phyloP scores from a whole-genome alignment of 2,797 vertebrate species.

The Hydrocynus forskahlii region DNA sequence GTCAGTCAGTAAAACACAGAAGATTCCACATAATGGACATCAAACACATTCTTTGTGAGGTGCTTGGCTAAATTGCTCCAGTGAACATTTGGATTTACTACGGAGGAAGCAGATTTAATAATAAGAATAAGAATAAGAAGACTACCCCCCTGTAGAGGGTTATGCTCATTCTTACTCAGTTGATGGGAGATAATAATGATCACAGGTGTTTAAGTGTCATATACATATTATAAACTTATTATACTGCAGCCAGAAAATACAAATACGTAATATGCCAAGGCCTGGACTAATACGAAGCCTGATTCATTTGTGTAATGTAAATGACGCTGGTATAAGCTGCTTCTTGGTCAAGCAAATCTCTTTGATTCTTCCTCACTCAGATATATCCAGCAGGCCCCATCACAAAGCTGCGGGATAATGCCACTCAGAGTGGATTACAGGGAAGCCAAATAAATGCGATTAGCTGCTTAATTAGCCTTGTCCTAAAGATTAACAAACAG shows the following conservation, averaged over 20 bases:
- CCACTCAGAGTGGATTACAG: constrained; percentile 66
- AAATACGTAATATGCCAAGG: not conserved
- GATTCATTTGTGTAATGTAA: not conserved
- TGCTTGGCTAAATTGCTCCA: no score
- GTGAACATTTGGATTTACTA: no score
- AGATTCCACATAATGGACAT: no score
- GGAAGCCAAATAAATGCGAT: constrained; percentile 57
- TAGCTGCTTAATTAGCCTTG: constrained; percentile 62
- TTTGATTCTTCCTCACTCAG: constrained; percentile 15
- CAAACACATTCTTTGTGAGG: no score
- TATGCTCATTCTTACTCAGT: not conserved
- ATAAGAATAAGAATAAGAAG: no score
- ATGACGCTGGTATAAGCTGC: no score
- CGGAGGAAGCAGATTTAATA: no score
- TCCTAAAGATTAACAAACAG: constrained; percentile 66
- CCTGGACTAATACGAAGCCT: not conserved
- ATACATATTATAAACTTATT: not conserved
- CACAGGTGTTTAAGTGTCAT: not conserved
- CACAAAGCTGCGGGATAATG: constrained; percentile 64
- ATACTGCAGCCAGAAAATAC: not conserved
- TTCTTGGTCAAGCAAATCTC: constrained; percentile 19
- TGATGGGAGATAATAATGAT: not conserved
- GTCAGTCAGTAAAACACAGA: no score
- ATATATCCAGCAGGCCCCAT: constrained; percentile 51
- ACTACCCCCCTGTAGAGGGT: no score